Evolutionary conservation across 2,797 vertebrate species (phyloP).

Genomic region (Acipenser transmontanus): DNA sequence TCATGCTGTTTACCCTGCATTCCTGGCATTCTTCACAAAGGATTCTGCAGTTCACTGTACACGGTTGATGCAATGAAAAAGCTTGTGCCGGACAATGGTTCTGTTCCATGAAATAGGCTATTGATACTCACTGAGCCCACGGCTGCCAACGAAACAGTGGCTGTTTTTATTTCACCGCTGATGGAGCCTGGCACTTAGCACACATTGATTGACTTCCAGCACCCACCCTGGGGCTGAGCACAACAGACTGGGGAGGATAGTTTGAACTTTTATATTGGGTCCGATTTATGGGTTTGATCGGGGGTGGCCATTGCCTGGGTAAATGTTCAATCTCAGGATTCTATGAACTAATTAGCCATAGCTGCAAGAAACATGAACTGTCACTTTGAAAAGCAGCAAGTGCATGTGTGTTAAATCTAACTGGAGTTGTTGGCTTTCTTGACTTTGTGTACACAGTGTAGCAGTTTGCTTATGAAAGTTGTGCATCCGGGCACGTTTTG

Average conservation of each 20-base stretch:
- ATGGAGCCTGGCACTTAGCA: conserved; percentile 72
- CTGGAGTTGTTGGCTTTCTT: conserved; percentile 31
- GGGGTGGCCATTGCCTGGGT: conserved; percentile 20
- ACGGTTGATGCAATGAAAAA: conserved; percentile 44
- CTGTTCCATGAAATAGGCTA: conserved; percentile 56
- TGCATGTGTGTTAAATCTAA: conserved; percentile 13
- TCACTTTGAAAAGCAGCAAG: conserved; percentile 28
- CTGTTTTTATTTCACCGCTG: conserved; percentile 55
- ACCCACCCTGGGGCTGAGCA: conserved; percentile 23
- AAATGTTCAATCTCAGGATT: conserved; percentile 38
- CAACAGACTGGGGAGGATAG: conserved; percentile 3
- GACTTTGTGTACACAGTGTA: conserved; percentile 17
- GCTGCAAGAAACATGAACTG: conserved; percentile 38
- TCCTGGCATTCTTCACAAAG: conserved; percentile 43
- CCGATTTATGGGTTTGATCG: conserved; percentile 28
- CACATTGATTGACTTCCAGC: conserved; percentile 42
- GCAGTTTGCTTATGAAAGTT: conserved; percentile 24
- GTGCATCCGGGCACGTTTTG: neutral
- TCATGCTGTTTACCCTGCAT: conserved; percentile 32
- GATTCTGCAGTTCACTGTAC: conserved; percentile 39
- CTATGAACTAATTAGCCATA: conserved; percentile 54
- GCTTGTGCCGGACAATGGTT: conserved; percentile 52
- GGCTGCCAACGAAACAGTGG: conserved; percentile 59
- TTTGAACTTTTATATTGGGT: conserved; percentile 8
- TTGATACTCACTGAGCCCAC: conserved; percentile 50